Conservation (phyloP, 2,888 invertebrate genomes). For the Leptinotarsa tumamoca region DNA sequence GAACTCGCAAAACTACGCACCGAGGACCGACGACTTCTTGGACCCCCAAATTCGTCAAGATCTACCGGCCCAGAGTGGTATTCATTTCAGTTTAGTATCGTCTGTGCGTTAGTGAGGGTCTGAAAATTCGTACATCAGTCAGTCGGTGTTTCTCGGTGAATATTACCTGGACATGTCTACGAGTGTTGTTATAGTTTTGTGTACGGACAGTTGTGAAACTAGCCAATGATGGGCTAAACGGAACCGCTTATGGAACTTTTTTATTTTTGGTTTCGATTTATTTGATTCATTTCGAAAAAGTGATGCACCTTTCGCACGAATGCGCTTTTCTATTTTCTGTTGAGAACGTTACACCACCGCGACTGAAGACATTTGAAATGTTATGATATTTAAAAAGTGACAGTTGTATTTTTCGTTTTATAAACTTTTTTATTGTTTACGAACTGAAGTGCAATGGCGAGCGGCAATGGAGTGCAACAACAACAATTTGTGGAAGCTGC, state of each 20-base stretch:
- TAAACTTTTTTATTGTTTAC: constrained; percentile 56
- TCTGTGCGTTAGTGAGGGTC: constrained; percentile 28
- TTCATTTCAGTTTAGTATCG: constrained; percentile 43
- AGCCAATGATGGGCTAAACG: constrained; percentile 61
- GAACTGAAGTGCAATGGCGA: constrained; percentile 61
- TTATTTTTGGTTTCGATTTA: constrained; percentile 56
- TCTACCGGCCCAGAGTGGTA: constrained; percentile 42
- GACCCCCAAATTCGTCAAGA: constrained; percentile 62
- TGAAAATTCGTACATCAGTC: constrained; percentile 55
- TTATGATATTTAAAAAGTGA: constrained; percentile 66
- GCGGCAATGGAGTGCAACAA: constrained; percentile 56
- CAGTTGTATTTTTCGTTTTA: constrained; percentile 65
- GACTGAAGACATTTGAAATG: constrained; percentile 64
- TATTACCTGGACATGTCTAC: constrained; percentile 33
- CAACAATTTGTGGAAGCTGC: constrained; percentile 61
- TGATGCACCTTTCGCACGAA: constrained; percentile 52
- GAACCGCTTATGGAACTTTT: constrained; percentile 48
- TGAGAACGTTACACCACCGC: constrained; percentile 54
- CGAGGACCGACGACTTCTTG: constrained; percentile 48
- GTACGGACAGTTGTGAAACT: constrained; percentile 40
- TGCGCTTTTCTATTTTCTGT: constrained; percentile 51
- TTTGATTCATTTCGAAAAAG: constrained; percentile 50
- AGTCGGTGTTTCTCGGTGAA: constrained; percentile 35
- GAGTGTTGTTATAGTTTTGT: constrained; percentile 35
- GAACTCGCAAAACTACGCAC: constrained; percentile 64